A percentile compares a stretch with the other conserved stretches of the same genome.
phyloP scores from a whole-genome alignment of 2,888 invertebrate species.

The Heliconius sara region DNA sequence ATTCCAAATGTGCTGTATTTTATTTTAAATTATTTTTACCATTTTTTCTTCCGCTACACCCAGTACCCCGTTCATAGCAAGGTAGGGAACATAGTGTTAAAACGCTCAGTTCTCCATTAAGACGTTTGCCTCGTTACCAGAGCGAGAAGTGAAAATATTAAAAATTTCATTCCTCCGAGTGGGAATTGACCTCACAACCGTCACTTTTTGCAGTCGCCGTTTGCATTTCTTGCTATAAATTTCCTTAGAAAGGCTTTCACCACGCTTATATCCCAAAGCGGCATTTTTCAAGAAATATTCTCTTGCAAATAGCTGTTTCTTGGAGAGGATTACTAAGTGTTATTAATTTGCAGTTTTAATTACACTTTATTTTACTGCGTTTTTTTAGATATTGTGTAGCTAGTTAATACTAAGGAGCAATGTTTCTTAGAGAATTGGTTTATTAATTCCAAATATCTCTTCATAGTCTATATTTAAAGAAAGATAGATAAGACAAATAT shows the following conservation, averaged over 20 bases:
- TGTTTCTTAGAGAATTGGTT: not conserved
- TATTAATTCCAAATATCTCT: not conserved
- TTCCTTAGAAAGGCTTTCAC: not conserved
- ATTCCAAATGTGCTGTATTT: no score
- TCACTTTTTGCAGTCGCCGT: no score
- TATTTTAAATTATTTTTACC: no score
- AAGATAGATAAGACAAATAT: not conserved
- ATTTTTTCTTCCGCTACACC: no score
- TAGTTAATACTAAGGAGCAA: not conserved
- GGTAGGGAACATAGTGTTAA: no score
- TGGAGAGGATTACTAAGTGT: slow-evolving; percentile 4
- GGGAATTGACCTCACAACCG: no score
- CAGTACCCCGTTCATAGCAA: no score
- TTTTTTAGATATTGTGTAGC: not conserved
- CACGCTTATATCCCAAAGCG: not conserved
- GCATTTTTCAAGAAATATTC: slow-evolving; percentile 4
- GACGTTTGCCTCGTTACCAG: no score
- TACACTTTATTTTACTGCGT: not conserved
- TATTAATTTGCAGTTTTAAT: slow-evolving; percentile 21
- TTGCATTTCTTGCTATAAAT: not conserved
- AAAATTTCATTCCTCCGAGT: no score
- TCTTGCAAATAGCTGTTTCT: slow-evolving; percentile 1
- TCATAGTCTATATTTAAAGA: not conserved
- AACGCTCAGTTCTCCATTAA: no score
- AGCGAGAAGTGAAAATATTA: no score